These are phyloP conservation scores for Muscicapa comitata DNA, from an alignment of 2,797 vertebrate genomes.

Conservation along the genomic window DNA sequence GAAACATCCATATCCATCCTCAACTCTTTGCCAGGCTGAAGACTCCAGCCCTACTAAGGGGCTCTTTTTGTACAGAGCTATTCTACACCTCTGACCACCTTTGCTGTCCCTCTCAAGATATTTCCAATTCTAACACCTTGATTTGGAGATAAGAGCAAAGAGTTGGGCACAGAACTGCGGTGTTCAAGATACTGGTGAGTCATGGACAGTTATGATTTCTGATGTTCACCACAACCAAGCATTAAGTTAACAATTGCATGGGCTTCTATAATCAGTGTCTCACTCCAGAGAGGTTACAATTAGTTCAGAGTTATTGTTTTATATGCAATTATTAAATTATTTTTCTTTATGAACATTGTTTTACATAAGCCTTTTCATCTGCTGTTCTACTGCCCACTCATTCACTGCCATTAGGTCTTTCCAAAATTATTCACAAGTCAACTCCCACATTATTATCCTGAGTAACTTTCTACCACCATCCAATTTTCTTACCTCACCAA, in stretches of 20 bases:
- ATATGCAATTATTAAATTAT: not conserved
- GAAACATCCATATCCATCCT: accelerated
- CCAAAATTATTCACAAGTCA: not conserved
- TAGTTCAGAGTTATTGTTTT: not conserved
- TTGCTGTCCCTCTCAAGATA: not conserved
- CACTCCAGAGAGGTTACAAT: not conserved
- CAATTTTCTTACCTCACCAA: not conserved
- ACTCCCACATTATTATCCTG: not conserved
- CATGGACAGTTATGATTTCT: not conserved
- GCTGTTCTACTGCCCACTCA: not conserved
- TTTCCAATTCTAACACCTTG: not conserved
- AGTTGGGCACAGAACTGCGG: not conserved
- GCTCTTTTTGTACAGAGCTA: not conserved
- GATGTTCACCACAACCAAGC: not conserved
- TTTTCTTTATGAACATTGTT: not conserved
- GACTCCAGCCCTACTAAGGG: not conserved
- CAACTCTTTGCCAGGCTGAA: not conserved
- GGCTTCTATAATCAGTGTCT: not conserved
- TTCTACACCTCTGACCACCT: not conserved
- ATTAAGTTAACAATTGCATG: not conserved
- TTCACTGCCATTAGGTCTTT: not conserved
- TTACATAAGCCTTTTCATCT: not conserved
- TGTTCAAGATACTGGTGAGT: not conserved
- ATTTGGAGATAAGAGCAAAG: not conserved
- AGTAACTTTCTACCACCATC: not conserved